Evolutionary conservation across 2,888 invertebrate genomes (phyloP), one percentile per base, ranked within the genome.

Genomic region (Zygogramma bicolorata): DNA sequence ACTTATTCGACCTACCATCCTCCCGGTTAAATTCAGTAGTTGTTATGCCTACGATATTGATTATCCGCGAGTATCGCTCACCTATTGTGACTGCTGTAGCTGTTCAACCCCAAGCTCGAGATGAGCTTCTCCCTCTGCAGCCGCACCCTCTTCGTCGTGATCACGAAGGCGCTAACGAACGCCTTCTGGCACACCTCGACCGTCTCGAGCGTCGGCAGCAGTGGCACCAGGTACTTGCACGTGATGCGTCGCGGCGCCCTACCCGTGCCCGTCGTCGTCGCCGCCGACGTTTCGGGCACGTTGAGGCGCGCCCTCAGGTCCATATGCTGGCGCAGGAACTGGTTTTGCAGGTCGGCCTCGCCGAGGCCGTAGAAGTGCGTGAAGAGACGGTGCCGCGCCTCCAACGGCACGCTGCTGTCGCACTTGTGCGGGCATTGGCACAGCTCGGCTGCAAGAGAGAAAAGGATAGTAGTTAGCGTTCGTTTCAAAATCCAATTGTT

Each of bases 371-470:
- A 88, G 80, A 89, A 89, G 75, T 88, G 87, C 46, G 84, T 81
- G 80, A 89, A 89, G n/a, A 89, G 85, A 57, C 85, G 84, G 65
- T 87, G 85, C 57, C 88, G 85, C 40, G 87, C 85, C 74, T 88
- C 88, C 68, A 81, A 77, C 34, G 88, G 87, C 74, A 89, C 87
- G 76, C 88, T 85, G 69, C 88, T 87, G 78, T 88, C 88, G 83
- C 89, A 89, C 85, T 88, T 88, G 84, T 89, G 89, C 10, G 89
- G 89, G 79, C 89, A 89, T 74, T 88, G 87, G 81, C 89, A 89
- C 53, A 89, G 81, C 74, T 88, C 87, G 40, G 88, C 89, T 88
- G 85, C 25, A 18, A 15, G 27, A n/a, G 10, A 38, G 38, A 38
- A 38, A 38, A 10, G 2, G n/a, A n/a, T n/a, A n/a, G n/a, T n/a